Evolutionary conservation across 2,888 invertebrate genomes (phyloP), one percentile per base, ranked within the genome.

Genomic region (Artemia sp.): DNA sequence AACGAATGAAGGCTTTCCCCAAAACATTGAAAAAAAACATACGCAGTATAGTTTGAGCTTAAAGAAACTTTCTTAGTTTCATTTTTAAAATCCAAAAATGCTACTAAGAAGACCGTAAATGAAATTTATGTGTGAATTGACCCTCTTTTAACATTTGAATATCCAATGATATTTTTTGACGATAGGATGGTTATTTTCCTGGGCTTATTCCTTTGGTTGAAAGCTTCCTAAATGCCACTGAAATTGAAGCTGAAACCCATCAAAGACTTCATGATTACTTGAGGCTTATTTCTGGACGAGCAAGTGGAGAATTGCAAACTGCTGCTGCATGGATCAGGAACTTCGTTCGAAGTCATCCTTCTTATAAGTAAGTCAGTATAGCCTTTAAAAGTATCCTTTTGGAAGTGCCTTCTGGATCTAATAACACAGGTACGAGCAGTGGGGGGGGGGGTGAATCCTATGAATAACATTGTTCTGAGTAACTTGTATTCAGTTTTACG

Each of bases 291-390:
- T 88, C 89, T 77, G 84, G 86, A 71, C 83, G 91, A 75, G 91
- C 92, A 9, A 85, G 88, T 74, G 96, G 96, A 51, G 89, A 92
- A 78, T 84, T 95, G 70, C 82, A 86, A 76, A 99, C 98, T 69
- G 92, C 93, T 74, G 98, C 98, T 64, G 82, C 88, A 52, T 98
- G 95, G 94, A 89, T 96, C 77, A 84, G 98, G 68, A 84, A 89
- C 72, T 94, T 92, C 81, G 89, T 98, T 70, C 83, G 84, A 64
- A 82, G 82, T 14, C 98, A 99, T 81, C 86, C 91, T 0, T 86
- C 88, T 66, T 97, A 97, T 81, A 87, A 89, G 91, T 91, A 77
- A 82, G 82, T 79, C 38, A 38, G 38, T 38, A 38, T 6, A 38
- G 6, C 38, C 38, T 1, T 38, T 38, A 38, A 38, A 38, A 38